Conservation (phyloP, 2,113 vertebrate species). For the Chrysemys picta region DNA sequence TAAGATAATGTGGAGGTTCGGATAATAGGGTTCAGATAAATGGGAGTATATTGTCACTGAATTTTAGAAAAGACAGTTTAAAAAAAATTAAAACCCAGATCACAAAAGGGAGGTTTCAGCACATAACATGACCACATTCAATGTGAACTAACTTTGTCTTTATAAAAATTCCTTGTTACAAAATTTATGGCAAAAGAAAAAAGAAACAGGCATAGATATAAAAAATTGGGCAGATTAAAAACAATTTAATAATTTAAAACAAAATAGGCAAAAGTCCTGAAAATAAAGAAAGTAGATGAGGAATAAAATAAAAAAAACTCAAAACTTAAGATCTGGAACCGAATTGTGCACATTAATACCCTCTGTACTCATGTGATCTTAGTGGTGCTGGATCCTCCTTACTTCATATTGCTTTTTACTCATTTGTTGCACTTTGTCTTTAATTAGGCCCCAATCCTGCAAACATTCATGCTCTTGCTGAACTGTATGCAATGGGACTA, state of each 20-base stretch:
- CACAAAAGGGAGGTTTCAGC: background rate
- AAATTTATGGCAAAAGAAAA: background rate
- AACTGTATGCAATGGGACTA: background rate
- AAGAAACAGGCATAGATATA: background rate
- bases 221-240: background rate
- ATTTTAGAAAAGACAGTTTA: background rate
- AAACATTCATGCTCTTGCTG: background rate
- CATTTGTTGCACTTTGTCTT: background rate
- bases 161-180: background rate
- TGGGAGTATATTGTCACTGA: background rate
- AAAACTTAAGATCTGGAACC: background rate
- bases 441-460: background rate
- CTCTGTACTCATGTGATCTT: background rate
- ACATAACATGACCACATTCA: background rate
- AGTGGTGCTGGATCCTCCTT: background rate
- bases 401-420: background rate
- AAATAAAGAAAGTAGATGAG: background rate
- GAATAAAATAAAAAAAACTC: background rate
- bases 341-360: background rate
- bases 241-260: background rate
- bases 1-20: background rate
- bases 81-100: background rate
- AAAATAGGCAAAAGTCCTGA: background rate
- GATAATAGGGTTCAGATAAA: background rate
- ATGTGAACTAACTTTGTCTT: background rate